Evolutionary conservation across 2,888 invertebrate genomes (phyloP).

Genomic region (Apodemia zela): DNA sequence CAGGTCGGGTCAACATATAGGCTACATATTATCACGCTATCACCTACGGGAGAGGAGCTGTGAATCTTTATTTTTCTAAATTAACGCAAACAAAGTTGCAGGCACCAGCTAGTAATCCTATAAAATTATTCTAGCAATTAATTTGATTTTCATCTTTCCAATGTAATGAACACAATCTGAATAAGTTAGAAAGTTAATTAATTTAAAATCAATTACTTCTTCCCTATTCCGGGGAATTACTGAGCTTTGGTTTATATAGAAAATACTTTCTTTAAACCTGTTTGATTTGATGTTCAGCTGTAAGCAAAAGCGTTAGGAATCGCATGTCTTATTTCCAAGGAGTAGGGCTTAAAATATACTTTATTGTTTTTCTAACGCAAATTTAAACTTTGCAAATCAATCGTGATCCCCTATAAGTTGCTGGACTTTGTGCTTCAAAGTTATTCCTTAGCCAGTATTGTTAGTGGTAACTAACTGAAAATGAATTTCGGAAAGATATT

Average conservation of each 20-base stretch:
- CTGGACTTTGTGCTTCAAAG: background rate
- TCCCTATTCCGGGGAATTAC: background rate
- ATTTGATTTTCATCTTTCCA: no score
- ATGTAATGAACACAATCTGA: no score
- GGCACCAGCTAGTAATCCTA: no score
- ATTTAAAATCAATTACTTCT: background rate
- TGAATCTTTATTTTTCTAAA: no score
- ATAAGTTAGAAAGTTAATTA: no score
- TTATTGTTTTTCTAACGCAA: background rate
- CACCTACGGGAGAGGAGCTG: no score
- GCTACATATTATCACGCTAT: no score
- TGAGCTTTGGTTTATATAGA: conserved; percentile 1
- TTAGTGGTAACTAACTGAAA: background rate
- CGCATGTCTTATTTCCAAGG: background rate
- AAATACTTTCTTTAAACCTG: conserved; percentile 4
- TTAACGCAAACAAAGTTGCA: no score
- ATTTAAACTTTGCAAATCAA: background rate
- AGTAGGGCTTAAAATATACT: background rate
- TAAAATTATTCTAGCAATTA: no score
- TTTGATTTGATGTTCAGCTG: background rate
- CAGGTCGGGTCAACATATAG: no score
- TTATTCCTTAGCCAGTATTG: background rate
- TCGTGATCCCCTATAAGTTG: background rate
- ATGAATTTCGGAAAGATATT: conserved; percentile 15
- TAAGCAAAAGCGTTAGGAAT: background rate